Evolutionary conservation across 2,797 vertebrate species (phyloP).

Genomic region (Paedocypris micromegethes): DNA sequence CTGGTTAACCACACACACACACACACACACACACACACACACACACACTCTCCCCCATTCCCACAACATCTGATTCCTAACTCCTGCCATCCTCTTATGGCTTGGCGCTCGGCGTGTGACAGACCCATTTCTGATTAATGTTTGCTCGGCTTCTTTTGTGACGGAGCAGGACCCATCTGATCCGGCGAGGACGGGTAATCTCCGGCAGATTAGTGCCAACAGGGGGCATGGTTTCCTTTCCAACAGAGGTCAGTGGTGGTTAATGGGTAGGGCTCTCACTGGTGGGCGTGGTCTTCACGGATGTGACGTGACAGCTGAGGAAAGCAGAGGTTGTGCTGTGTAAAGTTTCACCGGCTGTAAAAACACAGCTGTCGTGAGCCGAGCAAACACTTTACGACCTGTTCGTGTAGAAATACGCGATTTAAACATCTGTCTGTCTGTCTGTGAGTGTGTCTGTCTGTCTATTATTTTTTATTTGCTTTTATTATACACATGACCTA

Average conservation of each 20-base stretch:
- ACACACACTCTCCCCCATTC: conserved; percentile 9
- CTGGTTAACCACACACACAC: conserved; percentile 20
- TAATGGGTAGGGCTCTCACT: too few relatives aligned
- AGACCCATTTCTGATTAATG: conserved; percentile 73
- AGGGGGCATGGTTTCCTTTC: conserved; percentile 35
- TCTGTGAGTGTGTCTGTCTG: too few relatives aligned
- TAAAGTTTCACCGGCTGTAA: conserved; percentile 71
- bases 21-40: conserved; percentile 11
- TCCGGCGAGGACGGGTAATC: conserved; percentile 66
- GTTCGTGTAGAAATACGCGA: too few relatives aligned
- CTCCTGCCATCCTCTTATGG: conserved; percentile 30
- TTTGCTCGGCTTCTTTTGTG: conserved; percentile 71
- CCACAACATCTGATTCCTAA: conserved; percentile 34
- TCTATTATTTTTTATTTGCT: too few relatives aligned
- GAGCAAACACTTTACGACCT: not conserved
- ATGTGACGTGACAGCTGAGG: not conserved
- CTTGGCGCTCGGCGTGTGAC: conserved; percentile 58
- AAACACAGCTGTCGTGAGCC: conserved; percentile 69
- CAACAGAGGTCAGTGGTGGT: conserved; percentile 18
- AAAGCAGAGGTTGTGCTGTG: conserved; percentile 54
- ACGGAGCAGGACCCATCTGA: conserved; percentile 70
- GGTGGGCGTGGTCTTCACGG: too few relatives aligned
- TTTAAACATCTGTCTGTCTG: too few relatives aligned
- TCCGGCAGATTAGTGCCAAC: conserved; percentile 47
- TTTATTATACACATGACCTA: too few relatives aligned